These are phyloP conservation scores for Babyrousa celebensis DNA, from an alignment of 2,797 vertebrate genomes.

Conservation along the genomic window DNA sequence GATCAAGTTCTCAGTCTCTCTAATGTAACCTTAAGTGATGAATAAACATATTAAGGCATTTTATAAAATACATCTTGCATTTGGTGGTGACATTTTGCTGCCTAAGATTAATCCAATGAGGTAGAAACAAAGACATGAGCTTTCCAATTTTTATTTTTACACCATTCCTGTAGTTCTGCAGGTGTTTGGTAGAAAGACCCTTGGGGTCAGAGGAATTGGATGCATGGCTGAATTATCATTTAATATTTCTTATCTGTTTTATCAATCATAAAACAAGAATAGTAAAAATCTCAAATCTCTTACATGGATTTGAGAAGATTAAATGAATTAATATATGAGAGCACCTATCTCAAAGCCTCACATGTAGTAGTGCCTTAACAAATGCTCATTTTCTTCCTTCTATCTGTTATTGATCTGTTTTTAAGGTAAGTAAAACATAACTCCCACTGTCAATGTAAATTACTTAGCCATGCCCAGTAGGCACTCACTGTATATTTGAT, in stretches of 20 bases:
- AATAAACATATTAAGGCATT: slow-evolving; percentile 81
- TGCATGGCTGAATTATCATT: neutral
- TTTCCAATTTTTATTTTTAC: slow-evolving; percentile 43
- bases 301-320: neutral
- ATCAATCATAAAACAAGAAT: slow-evolving; percentile 33
- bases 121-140: slow-evolving; percentile 54
- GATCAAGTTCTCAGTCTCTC: slow-evolving; percentile 78
- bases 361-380: neutral
- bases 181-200: neutral
- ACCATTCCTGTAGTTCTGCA: neutral
- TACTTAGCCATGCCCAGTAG: slow-evolving; percentile 19
- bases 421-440: slow-evolving; percentile 63
- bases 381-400: neutral
- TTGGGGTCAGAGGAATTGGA: neutral
- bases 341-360: neutral
- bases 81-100: slow-evolving; percentile 64
- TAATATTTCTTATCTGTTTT: neutral
- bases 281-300: neutral
- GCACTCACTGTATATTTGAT: slow-evolving; percentile 1
- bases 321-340: slow-evolving; percentile 57
- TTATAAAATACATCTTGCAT: slow-evolving; percentile 70
- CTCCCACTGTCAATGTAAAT: slow-evolving; percentile 45
- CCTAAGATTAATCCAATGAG: slow-evolving; percentile 63
- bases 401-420: slow-evolving; percentile 54
- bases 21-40: slow-evolving; percentile 75